phyloP scores from a whole-genome alignment of 1,140 invertebrate species.

The Drosophila tropicalis region DNA sequence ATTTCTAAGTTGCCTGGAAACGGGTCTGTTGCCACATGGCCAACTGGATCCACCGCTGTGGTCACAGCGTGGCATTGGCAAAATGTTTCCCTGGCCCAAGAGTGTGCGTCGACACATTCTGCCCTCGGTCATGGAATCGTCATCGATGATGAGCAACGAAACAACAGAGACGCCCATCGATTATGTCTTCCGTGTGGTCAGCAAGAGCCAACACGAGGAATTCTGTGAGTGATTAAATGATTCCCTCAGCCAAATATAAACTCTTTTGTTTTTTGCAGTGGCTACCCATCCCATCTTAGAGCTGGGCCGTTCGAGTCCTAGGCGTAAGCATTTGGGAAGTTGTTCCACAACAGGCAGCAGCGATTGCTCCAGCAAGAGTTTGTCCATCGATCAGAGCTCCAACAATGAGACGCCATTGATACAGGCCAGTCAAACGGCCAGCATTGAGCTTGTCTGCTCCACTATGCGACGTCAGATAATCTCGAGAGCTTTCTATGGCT shows the following conservation, averaged over 20 bases:
- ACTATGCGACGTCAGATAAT: constrained; percentile 98
- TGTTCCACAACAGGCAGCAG: constrained; percentile 83
- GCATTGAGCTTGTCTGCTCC: constrained; percentile 91
- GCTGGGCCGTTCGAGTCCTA: constrained; percentile 72
- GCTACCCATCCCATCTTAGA: constrained; percentile 79
- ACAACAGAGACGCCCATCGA: constrained; percentile 86
- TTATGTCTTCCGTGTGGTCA: constrained; percentile 95
- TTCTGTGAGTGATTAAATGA: constrained; percentile 85
- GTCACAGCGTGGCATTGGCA: constrained; percentile 92
- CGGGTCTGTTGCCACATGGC: constrained; percentile 92
- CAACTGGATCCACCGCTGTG: constrained; percentile 96
- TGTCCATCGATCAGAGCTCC: constrained; percentile 84
- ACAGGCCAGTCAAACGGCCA: constrained; percentile 84
- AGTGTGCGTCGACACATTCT: constrained; percentile 86
- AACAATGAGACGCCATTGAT: constrained; percentile 83
- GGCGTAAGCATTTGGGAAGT: constrained; percentile 77
- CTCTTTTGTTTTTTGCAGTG: constrained; percentile 36
- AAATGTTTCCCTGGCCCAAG: constrained; percentile 90
- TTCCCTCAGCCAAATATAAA: too few species aligned
- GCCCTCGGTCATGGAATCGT: constrained; percentile 86
- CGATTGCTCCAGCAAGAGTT: constrained; percentile 81
- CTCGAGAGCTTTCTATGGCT: constrained; percentile 97
- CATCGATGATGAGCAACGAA: constrained; percentile 83
- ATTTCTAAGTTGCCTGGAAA: constrained; percentile 96
- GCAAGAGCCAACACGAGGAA: constrained; percentile 90